Evolutionary conservation across 2,888 invertebrate species (phyloP).

Genomic region (Zygothrica quintamaculata): DNA sequence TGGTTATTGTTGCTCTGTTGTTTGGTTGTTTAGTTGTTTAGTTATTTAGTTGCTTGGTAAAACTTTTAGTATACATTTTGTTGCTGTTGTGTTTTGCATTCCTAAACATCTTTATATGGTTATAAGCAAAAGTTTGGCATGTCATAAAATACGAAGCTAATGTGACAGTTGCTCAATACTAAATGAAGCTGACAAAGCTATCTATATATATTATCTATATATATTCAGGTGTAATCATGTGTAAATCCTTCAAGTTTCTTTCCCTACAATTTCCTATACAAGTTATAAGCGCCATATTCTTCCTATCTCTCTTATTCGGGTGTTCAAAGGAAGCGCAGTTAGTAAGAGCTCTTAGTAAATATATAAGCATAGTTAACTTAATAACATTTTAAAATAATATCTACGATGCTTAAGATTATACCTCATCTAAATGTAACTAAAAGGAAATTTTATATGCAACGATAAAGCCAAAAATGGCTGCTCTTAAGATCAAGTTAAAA

Average conservation of each 20-base stretch:
- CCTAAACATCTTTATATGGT: slow-evolving; percentile 20
- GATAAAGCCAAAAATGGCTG: no score
- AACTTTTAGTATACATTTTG: slow-evolving; percentile 19
- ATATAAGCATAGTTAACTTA: no score
- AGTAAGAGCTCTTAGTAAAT: no score
- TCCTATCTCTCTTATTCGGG: no score
- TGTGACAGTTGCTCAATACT: slow-evolving; percentile 45
- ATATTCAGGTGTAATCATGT: slow-evolving; percentile 65
- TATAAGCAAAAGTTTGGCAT: slow-evolving; percentile 38
- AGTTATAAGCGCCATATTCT: no score
- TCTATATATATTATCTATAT: slow-evolving; percentile 24
- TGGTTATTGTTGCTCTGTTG: slow-evolving; percentile 22
- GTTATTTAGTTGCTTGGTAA: not conserved
- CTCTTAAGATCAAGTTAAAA: no score
- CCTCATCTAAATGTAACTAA: no score
- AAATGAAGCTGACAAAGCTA: slow-evolving; percentile 32
- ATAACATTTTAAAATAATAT: no score
- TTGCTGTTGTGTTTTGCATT: slow-evolving; percentile 23
- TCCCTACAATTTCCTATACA: slow-evolving; percentile 39
- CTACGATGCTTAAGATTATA: no score
- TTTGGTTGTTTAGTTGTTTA: no score
- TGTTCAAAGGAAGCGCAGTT: no score
- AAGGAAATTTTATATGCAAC: no score
- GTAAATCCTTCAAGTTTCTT: slow-evolving; percentile 67
- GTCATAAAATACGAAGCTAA: slow-evolving; percentile 43